A percentile compares a stretch with the other conserved stretches of the same genome.
Evolutionary conservation across 2,113 vertebrate species (phyloP).

Genomic region (Dipodomys ordii): DNA sequence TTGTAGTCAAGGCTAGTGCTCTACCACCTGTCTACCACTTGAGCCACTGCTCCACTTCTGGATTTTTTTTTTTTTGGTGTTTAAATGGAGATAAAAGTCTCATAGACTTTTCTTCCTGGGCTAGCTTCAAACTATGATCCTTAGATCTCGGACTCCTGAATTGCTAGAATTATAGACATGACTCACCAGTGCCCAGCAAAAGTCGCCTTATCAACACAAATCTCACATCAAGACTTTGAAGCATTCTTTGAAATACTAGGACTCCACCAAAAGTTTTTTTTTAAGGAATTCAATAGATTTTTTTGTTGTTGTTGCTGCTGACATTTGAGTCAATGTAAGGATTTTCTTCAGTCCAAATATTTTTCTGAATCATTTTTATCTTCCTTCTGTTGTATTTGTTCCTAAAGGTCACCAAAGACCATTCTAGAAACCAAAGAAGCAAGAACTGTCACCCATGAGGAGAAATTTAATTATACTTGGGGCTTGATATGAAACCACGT

Average conservation of each 20-base stretch:
- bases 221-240: neutral
- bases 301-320: neutral
- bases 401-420: neutral
- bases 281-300: neutral
- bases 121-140: too few species aligned
- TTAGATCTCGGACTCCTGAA: too few species aligned
- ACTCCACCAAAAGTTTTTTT: neutral
- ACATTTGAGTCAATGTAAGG: conserved; percentile 1
- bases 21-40: too few species aligned
- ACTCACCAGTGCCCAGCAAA: too few species aligned
- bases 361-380: conserved; percentile 32
- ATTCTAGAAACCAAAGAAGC: conserved; percentile 37
- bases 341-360: neutral
- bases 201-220: neutral
- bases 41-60: too few species aligned
- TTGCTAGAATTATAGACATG: too few species aligned
- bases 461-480: neutral
- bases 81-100: too few species aligned
- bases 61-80: too few species aligned
- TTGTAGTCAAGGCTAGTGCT: too few species aligned
- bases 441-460: neutral
- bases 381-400: neutral
- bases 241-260: neutral
- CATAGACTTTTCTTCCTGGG: too few species aligned
- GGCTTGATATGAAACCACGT: neutral